Conservation (phyloP, 1,140 invertebrate species). For the Metaphire vulgaris region DNA sequence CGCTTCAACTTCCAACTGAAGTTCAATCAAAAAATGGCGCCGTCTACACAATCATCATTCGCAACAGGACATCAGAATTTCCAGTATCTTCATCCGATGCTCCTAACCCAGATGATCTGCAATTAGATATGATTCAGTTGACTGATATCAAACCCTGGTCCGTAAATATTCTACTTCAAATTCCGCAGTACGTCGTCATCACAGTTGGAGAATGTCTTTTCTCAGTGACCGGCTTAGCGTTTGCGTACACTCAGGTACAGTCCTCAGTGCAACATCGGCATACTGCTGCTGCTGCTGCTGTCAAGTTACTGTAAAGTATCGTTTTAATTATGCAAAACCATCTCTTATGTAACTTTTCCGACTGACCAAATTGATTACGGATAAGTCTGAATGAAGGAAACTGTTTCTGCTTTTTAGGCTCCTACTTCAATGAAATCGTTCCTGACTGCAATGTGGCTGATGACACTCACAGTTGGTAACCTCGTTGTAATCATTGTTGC, state of each 20-base stretch:
- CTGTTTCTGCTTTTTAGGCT: conserved; percentile 59
- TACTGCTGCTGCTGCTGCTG: too few relatives aligned
- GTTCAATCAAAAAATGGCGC: not conserved
- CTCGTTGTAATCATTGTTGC: conserved; percentile 74
- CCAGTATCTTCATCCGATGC: not conserved
- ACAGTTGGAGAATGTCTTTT: conserved; percentile 81
- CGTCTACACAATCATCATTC: not conserved
- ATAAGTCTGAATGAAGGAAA: too few relatives aligned
- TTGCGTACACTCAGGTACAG: conserved; percentile 71
- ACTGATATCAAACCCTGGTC: conserved; percentile 6
- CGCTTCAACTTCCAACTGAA: not conserved
- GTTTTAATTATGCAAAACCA: too few relatives aligned
- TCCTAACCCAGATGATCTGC: not conserved
- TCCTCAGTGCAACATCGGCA: too few relatives aligned
- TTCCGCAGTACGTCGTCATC: conserved; percentile 80
- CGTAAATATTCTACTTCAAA: conserved; percentile 65
- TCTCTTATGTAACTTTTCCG: too few relatives aligned
- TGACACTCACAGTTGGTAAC: conserved; percentile 85
- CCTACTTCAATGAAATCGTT: conserved; percentile 88
- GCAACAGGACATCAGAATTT: not conserved
- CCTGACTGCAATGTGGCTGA: conserved; percentile 76
- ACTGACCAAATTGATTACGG: too few relatives aligned
- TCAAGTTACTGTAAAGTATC: too few relatives aligned
- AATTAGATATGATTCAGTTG: not conserved
- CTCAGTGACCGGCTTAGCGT: conserved; percentile 82